Evolutionary conservation across 2,113 vertebrate species (phyloP).

Genomic region (Bos javanicus): DNA sequence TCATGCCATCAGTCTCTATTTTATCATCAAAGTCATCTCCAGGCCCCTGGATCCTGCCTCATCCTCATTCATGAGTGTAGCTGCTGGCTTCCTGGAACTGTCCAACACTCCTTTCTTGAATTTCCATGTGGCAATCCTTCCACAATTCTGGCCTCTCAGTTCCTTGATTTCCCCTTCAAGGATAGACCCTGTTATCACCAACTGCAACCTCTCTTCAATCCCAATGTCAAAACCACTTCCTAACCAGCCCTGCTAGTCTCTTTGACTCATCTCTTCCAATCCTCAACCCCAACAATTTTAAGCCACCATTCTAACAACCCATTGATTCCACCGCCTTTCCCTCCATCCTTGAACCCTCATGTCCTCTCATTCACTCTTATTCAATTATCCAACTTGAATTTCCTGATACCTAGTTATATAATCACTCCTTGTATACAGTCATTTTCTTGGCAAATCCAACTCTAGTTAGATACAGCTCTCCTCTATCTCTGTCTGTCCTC

Average conservation of each 20-base stretch:
- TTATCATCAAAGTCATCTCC: neutral
- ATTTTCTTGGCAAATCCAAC: neutral
- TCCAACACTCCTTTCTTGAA: neutral
- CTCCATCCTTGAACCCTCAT: too few relatives aligned
- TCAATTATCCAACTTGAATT: neutral
- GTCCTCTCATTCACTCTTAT: neutral
- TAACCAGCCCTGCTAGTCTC: neutral
- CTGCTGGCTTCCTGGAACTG: neutral
- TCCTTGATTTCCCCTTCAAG: neutral
- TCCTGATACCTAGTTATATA: neutral
- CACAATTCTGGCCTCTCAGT: neutral
- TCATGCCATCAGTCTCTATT: neutral
- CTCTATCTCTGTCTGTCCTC: neutral
- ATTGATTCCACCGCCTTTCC: neutral
- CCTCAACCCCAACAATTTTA: neutral
- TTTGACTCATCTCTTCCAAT: neutral
- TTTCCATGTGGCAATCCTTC: neutral
- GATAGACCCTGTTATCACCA: neutral
- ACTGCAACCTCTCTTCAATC: neutral
- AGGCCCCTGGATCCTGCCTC: neutral
- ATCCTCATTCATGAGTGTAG: neutral
- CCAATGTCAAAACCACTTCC: neutral
- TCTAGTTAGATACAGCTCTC: neutral
- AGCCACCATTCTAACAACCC: neutral
- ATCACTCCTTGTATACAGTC: neutral